Base-by-base conservation (phyloP, 2,888 invertebrate species). In the Meliscaeva auricollis region DNA sequence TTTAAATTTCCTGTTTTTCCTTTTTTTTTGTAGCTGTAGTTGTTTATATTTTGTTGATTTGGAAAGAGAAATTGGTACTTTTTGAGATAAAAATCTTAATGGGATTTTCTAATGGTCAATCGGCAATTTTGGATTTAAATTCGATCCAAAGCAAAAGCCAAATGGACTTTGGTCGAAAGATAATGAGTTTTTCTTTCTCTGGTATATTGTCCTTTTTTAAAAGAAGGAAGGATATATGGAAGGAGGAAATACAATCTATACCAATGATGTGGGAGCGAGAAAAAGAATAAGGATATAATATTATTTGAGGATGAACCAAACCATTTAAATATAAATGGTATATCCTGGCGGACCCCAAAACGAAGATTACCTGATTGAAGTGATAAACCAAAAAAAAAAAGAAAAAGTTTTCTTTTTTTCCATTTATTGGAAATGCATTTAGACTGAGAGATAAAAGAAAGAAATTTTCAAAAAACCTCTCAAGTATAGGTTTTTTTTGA, bases 41-140 rank as follows among this genome's bases (percentile, higher is more conserved):
- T n/a, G n/a, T n/a, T n/a, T n/a, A n/a, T n/a, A n/a, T 50, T 35
- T 72, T 70, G 30, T 58, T 17, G 15, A 22, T n/a, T n/a, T n/a
- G 9, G 20, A 26, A 60, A 17, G 26, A 54, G 41, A 44, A 26
- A 72, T 44, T 69, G 84, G 75, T 80, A 80, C 60, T 80, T 72
- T 68, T 68, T 8, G 66, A 60, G 85, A 87, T 87, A 78, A 11
- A 50, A 69, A 87, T 87, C 87, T 87, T 78, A 87, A 87, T 87
- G 87, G 73, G 74, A 82, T 82, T 77, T 82, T 82, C 87, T 78
- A 87, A 78, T 87, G 87, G 87, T 87, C 87, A 87, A 82, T 87
- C 52, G 87, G 74, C 87, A 82, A 74, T 87, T 87, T 82, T 74
- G 87, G 85, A 85, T 85, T 85, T 85, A 85, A 81, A 85, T 81